A percentile compares a stretch with the other conserved stretches of the same genome.
Evolutionary conservation across 2,888 invertebrate species (phyloP).

Genomic region (Platycheirus albimanus): DNA sequence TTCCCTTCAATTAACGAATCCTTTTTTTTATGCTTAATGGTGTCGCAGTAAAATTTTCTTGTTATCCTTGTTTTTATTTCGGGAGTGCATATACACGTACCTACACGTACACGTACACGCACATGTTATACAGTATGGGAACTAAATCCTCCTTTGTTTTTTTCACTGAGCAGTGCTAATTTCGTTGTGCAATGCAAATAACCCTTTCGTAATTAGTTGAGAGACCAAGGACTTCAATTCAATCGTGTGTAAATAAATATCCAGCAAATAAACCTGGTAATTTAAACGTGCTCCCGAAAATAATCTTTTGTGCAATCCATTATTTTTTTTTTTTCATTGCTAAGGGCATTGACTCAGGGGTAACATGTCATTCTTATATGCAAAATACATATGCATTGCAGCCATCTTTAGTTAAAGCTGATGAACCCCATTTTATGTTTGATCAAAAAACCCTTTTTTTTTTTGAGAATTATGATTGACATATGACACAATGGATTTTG

Average conservation of each 20-base stretch:
- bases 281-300: slow-evolving; percentile 29
- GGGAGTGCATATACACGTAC: background rate
- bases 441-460: slow-evolving; percentile 2
- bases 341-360: slow-evolving; percentile 30
- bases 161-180: slow-evolving; percentile 45
- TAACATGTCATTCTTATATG: slow-evolving; percentile 11
- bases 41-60: slow-evolving; percentile 43
- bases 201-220: slow-evolving; percentile 52
- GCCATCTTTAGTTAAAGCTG: slow-evolving; percentile 52
- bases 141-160: slow-evolving; percentile 34
- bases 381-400: slow-evolving; percentile 11
- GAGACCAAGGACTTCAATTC: slow-evolving; percentile 8
- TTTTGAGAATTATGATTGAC: slow-evolving; percentile 56
- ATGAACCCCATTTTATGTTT: slow-evolving; percentile 18
- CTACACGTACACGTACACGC: too few relatives aligned
- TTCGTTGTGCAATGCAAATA: slow-evolving; percentile 43
- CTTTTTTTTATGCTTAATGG: slow-evolving; percentile 28
- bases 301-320: too few relatives aligned
- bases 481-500: slow-evolving; percentile 47
- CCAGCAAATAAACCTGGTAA: slow-evolving; percentile 25
- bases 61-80: background rate
- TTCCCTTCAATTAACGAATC: background rate
- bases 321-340: slow-evolving; percentile 26
- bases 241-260: slow-evolving; percentile 28
- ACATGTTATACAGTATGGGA: slow-evolving; percentile 26